Conservation (phyloP, 2,797 vertebrate genomes). For the Galaxias olidus region DNA sequence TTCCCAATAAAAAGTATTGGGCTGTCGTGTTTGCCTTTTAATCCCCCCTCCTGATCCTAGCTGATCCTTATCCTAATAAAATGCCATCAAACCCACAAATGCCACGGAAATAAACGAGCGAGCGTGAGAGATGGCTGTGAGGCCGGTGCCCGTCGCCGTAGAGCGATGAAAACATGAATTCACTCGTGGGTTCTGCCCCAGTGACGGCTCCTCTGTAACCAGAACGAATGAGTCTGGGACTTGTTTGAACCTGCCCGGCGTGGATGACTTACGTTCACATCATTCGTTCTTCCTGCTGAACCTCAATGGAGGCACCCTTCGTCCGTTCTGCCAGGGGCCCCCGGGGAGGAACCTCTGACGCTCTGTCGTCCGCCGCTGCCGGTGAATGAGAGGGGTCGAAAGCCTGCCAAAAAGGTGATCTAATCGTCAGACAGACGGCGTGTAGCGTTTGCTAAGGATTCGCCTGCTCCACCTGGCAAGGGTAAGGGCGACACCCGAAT, state of each 20-base stretch:
- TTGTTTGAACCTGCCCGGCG: constrained; percentile 41
- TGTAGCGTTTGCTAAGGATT: constrained; percentile 40
- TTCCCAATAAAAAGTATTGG: too few relatives aligned
- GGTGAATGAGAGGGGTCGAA: too few relatives aligned
- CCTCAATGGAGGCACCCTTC: constrained; percentile 37
- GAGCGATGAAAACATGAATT: constrained; percentile 11
- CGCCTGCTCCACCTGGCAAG: constrained; percentile 27
- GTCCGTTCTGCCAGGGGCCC: neutral
- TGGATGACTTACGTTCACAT: constrained; percentile 39
- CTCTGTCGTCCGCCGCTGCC: constrained; percentile 34
- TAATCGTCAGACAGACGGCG: constrained; percentile 52
- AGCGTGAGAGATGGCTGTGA: constrained; percentile 6
- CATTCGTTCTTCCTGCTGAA: constrained; percentile 38
- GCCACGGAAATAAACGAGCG: too few relatives aligned
- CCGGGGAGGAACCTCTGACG: constrained; percentile 36
- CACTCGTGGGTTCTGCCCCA: constrained; percentile 25
- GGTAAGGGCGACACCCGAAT: constrained; percentile 20
- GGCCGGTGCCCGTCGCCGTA: constrained; percentile 46
- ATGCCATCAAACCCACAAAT: too few relatives aligned
- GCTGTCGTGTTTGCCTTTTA: too few relatives aligned
- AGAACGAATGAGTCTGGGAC: constrained; percentile 47
- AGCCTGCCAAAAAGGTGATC: constrained; percentile 56
- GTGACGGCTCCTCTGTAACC: constrained; percentile 9
- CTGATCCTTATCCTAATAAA: too few relatives aligned
- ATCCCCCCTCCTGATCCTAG: too few relatives aligned